Evolutionary conservation across 2,113 vertebrate species (phyloP).

Genomic region (Pimephales promelas): DNA sequence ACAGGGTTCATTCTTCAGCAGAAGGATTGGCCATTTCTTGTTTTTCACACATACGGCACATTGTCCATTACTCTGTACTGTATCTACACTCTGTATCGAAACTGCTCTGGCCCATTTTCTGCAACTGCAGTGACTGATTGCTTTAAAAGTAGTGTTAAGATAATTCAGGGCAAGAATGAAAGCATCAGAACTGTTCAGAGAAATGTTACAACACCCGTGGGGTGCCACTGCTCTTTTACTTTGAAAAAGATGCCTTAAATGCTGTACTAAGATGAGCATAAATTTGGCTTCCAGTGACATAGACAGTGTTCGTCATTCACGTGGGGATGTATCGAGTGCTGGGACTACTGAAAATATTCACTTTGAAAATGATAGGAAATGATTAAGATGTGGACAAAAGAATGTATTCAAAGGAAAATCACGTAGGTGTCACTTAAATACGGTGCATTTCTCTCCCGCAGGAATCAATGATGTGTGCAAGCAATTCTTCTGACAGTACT

Average conservation of each 20-base stretch:
- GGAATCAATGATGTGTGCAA: background rate
- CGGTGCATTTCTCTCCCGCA: background rate
- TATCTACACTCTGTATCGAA: background rate
- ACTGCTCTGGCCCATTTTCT: conserved; percentile 19
- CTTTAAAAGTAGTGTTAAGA: background rate
- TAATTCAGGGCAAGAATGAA: background rate
- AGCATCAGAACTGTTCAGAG: background rate
- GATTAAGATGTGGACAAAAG: background rate
- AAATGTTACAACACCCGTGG: background rate
- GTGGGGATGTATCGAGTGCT: background rate
- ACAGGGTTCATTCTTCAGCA: background rate
- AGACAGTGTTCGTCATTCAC: background rate
- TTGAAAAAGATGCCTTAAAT: background rate
- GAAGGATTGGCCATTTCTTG: background rate
- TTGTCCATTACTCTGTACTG: background rate
- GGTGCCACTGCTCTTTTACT: background rate
- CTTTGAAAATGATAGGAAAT: background rate
- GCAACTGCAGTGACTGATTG: conserved; percentile 2
- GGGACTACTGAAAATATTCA: background rate
- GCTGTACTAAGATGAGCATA: background rate
- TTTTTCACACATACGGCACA: background rate
- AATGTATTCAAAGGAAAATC: background rate
- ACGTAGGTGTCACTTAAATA: background rate
- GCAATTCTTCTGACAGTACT: background rate
- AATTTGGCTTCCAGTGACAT: background rate